phyloP scores from a whole-genome alignment of 1,140 invertebrate genomes.

The Brachionus paranguensis region DNA sequence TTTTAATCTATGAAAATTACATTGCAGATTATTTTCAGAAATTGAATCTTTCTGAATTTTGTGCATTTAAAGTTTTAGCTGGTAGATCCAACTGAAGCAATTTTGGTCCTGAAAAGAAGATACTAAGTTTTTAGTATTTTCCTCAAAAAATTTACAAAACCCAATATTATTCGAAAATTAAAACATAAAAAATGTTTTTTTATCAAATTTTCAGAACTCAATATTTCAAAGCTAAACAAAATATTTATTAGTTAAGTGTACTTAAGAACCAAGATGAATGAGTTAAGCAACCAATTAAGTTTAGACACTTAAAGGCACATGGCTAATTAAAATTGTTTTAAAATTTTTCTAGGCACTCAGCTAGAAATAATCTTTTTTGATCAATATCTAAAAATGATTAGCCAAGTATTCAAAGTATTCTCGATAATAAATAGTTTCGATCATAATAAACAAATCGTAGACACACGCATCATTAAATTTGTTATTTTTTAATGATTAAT shows the following conservation, averaged over 20 bases:
- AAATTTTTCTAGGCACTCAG: not conserved
- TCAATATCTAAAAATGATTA: not conserved
- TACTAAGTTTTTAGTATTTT: no score
- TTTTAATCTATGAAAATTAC: no score
- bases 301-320: not conserved
- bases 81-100: no score
- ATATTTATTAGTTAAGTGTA: not conserved
- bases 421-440: not conserved
- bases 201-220: no score
- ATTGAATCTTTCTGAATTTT: no score
- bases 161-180: no score
- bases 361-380: not conserved
- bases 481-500: conserved; percentile 14
- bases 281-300: not conserved
- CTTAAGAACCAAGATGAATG: not conserved
- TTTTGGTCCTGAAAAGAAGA: no score
- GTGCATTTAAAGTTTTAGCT: no score
- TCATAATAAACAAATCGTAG: conserved; percentile 1
- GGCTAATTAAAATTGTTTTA: not conserved
- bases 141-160: no score
- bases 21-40: no score
- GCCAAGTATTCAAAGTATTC: not conserved
- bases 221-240: no score
- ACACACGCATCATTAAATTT: conserved; percentile 23
- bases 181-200: no score